Conservation (phyloP, 1,140 invertebrate species). For the Heterodera carotae region DNA sequence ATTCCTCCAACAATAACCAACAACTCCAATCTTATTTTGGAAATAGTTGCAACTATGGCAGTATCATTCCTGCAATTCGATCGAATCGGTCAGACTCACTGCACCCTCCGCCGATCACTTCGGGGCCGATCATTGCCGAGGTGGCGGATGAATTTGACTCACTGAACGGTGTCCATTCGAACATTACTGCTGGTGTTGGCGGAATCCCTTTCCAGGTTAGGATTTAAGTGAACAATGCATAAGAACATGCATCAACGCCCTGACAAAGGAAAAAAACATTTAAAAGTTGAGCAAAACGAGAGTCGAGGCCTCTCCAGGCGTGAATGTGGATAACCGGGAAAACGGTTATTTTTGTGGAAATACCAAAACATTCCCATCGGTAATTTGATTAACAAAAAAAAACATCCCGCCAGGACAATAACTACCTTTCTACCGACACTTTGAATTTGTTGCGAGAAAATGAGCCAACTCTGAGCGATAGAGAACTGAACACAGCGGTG, state of each 20-base stretch:
- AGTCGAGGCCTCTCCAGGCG: too few species aligned
- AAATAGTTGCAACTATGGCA: slow-evolving; percentile 1
- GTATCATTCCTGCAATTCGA: background rate
- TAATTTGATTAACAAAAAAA: too few species aligned
- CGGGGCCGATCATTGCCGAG: slow-evolving; percentile 59
- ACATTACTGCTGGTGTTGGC: too few species aligned
- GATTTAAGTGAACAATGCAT: too few species aligned
- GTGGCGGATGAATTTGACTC: slow-evolving; percentile 59
- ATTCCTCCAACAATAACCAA: background rate
- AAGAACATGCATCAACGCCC: too few species aligned
- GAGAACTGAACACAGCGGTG: slow-evolving; percentile 60
- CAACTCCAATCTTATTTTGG: slow-evolving; percentile 21
- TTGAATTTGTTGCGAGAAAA: slow-evolving; percentile 64
- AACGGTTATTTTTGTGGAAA: too few species aligned
- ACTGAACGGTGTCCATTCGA: background rate
- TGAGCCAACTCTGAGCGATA: slow-evolving; percentile 60
- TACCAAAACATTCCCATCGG: too few species aligned
- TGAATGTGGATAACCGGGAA: too few species aligned
- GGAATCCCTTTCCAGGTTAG: background rate
- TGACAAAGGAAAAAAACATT: too few species aligned
- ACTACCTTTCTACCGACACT: slow-evolving; percentile 63
- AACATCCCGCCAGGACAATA: slow-evolving; percentile 65
- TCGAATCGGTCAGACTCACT: slow-evolving; percentile 5
- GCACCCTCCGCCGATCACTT: too few species aligned
- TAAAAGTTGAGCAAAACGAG: too few species aligned